Percentiles rank a stretch among this genome's conserved stretches.
Conservation (phyloP, 2,888 invertebrate genomes). For the Caenorhabditis plicata region DNA sequence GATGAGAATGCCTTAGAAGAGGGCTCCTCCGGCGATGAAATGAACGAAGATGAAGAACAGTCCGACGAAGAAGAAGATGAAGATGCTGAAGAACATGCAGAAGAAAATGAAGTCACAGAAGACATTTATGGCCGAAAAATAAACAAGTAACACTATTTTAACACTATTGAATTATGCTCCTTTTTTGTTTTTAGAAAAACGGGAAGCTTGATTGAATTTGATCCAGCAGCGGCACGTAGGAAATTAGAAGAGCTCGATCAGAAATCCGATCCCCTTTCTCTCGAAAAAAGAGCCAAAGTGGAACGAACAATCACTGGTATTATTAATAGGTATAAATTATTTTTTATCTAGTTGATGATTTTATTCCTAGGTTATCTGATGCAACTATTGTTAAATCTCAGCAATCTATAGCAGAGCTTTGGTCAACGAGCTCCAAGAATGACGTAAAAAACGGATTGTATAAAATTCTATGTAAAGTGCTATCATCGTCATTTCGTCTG, state of each 20-base stretch:
- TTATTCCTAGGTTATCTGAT: constrained; percentile 47
- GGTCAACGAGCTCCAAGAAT: constrained; percentile 42
- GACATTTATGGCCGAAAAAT: constrained; percentile 51
- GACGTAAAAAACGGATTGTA: constrained; percentile 41
- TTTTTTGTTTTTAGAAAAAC: constrained; percentile 26
- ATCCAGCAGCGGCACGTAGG: constrained; percentile 38
- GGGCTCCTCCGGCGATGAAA: too few species aligned
- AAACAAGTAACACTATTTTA: constrained; percentile 23
- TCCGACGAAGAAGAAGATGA: neutral
- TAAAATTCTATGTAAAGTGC: constrained; percentile 29
- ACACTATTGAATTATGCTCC: too few species aligned
- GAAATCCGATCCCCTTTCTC: constrained; percentile 1
- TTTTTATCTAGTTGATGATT: too few species aligned
- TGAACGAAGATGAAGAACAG: constrained; percentile 7
- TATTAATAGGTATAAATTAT: too few species aligned
- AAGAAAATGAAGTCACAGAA: constrained; percentile 12
- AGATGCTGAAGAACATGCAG: constrained; percentile 12
- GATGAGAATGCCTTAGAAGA: constrained; percentile 4
- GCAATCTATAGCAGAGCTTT: constrained; percentile 38
- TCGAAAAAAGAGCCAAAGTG: constrained; percentile 22
- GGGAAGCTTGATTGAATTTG: constrained; percentile 44
- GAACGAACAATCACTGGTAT: constrained; percentile 35
- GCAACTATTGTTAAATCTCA: constrained; percentile 43
- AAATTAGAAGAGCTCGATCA: constrained; percentile 44
- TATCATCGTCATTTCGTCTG: constrained; percentile 37